Conservation (phyloP, 23 tunicate genomes). For the Trididemnum nubilum region DNA sequence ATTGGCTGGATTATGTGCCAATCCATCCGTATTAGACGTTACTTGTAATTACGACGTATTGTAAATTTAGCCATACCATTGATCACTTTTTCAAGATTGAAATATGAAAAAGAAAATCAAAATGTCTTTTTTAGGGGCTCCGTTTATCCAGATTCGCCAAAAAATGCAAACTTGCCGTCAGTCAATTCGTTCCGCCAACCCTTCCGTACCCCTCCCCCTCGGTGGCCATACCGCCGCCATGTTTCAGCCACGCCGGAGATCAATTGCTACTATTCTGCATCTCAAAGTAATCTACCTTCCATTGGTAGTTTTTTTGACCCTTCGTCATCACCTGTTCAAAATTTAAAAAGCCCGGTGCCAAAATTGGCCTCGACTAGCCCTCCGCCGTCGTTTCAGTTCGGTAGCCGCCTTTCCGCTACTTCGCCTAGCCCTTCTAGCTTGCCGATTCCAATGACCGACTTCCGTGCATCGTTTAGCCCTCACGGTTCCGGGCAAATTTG, state of each 20-base stretch:
- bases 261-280: neutral
- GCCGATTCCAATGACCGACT: neutral
- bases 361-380: constrained; percentile 5
- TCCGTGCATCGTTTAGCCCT: neutral
- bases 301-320: constrained; percentile 63
- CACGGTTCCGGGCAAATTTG: neutral
- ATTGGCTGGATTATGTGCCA: too few species aligned
- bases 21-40: too few species aligned
- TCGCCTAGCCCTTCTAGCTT: constrained; percentile 5
- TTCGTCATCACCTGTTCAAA: constrained; percentile 4
- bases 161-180: too few species aligned
- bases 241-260: neutral
- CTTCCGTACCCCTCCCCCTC: constrained; percentile 44
- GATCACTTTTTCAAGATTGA: too few species aligned
- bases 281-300: constrained; percentile 61
- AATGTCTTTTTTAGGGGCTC: too few species aligned
- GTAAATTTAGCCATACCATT: too few species aligned
- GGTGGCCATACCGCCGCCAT: constrained; percentile 73
- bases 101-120: too few species aligned
- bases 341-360: neutral
- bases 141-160: too few species aligned
- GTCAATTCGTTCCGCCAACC: too few species aligned
- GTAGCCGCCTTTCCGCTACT: constrained; percentile 41
- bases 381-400: constrained; percentile 37
- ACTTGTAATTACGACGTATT: too few species aligned